A percentile compares a stretch with the other conserved stretches of the same genome.
Evolutionary conservation across 2,888 invertebrate species (phyloP).

Genomic region (Nebria salina): DNA sequence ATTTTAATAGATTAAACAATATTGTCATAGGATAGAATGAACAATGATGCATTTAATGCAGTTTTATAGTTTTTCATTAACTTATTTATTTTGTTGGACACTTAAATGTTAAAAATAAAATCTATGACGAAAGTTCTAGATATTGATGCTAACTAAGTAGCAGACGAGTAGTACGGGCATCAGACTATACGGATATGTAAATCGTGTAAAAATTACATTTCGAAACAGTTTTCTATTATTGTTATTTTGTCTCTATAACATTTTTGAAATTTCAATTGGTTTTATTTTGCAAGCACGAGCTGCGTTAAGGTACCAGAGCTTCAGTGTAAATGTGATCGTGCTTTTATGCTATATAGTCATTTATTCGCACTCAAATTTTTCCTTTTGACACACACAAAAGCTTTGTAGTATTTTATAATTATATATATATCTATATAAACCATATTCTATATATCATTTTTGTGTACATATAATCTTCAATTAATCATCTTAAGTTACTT

Average conservation of each 20-base stretch:
- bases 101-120: neutral
- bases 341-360: conserved; percentile 52
- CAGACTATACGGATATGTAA: conserved; percentile 30
- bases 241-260: conserved; percentile 41
- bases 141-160: conserved; percentile 5
- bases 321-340: conserved; percentile 58
- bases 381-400: conserved; percentile 47
- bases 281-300: conserved; percentile 49
- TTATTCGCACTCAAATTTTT: conserved; percentile 49
- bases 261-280: conserved; percentile 31
- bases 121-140: neutral
- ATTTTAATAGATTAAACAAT: neutral
- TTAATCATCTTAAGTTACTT: neutral
- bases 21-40: conserved; percentile 3
- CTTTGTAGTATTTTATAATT: conserved; percentile 44
- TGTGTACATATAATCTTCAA: conserved; percentile 1
- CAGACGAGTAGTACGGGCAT: conserved; percentile 34
- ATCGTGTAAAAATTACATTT: conserved; percentile 10
- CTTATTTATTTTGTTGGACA: neutral
- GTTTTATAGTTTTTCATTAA: neutral
- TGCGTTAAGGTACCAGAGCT: conserved; percentile 58
- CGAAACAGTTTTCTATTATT: conserved; percentile 23
- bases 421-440: conserved; percentile 32
- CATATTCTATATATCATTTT: neutral
- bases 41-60: conserved; percentile 16